Base-by-base conservation (phyloP, 2,113 vertebrate genomes). In the Numida meleagris region DNA sequence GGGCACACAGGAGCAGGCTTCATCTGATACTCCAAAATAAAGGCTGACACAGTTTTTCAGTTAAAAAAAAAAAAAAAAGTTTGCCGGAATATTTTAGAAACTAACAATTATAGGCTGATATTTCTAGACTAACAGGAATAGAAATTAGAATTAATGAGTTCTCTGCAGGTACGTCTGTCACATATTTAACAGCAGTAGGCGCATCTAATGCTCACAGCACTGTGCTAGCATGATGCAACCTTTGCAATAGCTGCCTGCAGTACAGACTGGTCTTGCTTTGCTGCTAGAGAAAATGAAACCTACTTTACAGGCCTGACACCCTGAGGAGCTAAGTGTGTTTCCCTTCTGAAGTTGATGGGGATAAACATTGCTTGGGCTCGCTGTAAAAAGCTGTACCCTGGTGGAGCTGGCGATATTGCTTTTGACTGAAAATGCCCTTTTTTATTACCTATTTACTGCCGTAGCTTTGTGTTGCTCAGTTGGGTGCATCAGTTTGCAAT, bases 81-180 rank as follows among this genome's bases (percentile, higher is more conserved):
- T 84, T 93, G 80, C 82, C 65, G 65, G 96, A 93, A 59, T 90
- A 96, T 96, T 96, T 95, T 94, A 92, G 94, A 96, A 94, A 74
- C 83, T 70, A 87, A 94, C 87, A 94, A 94, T 96, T 95, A 92
- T 76, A 96, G 96, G 93, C 89, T 94, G 95, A 74, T 94, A 89
- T 87, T 95, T 96, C 95, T 94, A 96, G 96, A 95, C 89, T 85
- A 94, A 91, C 96, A 92, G 93, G 94, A 95, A 94, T 92, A 95
- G 93, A 87, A 95, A 82, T 95, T 12, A 87, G 86, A 94, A 91
- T 95, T 96, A 96, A 92, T 96, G 89, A 95, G 75, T 79, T 79
- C 82, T 96, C 77, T 95, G 78, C 91, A 96, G 91, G 93, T 94
- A 85, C 42, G 70, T 92, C 82, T 89, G 92, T 82, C 90, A 94